Evolutionary conservation across 2,888 invertebrate species (phyloP).

Genomic region (Abscondita cerata): DNA sequence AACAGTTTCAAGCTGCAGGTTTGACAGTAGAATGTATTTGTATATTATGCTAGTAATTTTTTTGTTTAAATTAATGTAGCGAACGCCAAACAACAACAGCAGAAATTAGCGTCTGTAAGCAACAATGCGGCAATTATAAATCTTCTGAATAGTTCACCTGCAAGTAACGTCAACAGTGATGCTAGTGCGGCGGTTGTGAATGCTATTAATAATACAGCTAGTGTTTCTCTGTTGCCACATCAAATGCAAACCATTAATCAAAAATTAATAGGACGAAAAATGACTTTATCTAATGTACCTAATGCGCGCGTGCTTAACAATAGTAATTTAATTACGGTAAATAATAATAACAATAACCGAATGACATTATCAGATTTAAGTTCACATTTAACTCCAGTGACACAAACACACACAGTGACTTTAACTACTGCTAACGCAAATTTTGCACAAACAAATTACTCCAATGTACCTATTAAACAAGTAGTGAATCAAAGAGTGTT

Average conservation of each 20-base stretch:
- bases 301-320: slow-evolving; percentile 57
- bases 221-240: slow-evolving; percentile 50
- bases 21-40: slow-evolving; percentile 12
- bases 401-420: slow-evolving; percentile 55
- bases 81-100: slow-evolving; percentile 46
- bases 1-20: slow-evolving; percentile 76
- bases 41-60: neutral
- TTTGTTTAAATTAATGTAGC: slow-evolving; percentile 38
- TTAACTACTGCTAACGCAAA: slow-evolving; percentile 54
- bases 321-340: slow-evolving; percentile 57
- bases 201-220: slow-evolving; percentile 53
- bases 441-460: slow-evolving; percentile 49
- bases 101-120: slow-evolving; percentile 57
- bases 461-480: slow-evolving; percentile 55
- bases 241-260: slow-evolving; percentile 53
- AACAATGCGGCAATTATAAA: slow-evolving; percentile 80
- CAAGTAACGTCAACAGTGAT: slow-evolving; percentile 63
- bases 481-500: slow-evolving; percentile 40
- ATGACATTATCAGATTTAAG: slow-evolving; percentile 47
- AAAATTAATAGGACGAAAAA: slow-evolving; percentile 63
- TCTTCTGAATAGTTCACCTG: slow-evolving; percentile 78
- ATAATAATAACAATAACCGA: slow-evolving; percentile 54
- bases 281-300: slow-evolving; percentile 64
- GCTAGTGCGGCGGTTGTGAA: slow-evolving; percentile 66
- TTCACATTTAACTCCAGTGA: slow-evolving; percentile 43